Conservation (phyloP, 2,888 invertebrate species). For the Proisotoma minuta region DNA sequence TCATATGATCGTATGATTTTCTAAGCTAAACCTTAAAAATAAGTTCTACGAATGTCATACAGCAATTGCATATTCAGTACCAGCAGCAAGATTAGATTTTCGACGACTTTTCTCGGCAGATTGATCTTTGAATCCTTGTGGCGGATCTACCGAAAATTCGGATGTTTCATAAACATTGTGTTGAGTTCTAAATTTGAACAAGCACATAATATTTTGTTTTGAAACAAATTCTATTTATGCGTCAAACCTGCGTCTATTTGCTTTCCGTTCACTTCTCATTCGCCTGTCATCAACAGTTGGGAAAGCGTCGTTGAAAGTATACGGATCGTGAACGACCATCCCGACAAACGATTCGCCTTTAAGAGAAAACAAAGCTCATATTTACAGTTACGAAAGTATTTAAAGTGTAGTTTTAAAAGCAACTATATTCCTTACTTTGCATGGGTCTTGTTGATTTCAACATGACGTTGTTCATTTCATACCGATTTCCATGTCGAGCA, state of each 20-base stretch:
- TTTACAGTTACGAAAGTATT: not conserved
- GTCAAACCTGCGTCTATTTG: conserved; percentile 23
- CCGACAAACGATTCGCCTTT: conserved; percentile 27
- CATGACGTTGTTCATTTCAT: conserved; percentile 26
- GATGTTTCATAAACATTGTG: not conserved
- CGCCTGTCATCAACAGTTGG: conserved; percentile 23
- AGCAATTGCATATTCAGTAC: conserved; percentile 32
- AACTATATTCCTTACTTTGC: conserved; percentile 20
- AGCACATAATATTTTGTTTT: not conserved
- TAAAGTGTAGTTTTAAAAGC: conserved; percentile 2
- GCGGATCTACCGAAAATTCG: conserved; percentile 13
- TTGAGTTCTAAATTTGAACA: not conserved
- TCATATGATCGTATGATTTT: no score
- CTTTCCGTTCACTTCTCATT: conserved; percentile 17
- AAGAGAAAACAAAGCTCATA: conserved; percentile 4
- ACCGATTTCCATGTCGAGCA: conserved; percentile 40
- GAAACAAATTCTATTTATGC: no score
- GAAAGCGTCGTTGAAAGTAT: conserved; percentile 27
- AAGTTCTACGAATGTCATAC: conserved; percentile 26
- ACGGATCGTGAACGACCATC: conserved; percentile 27
- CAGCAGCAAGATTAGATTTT: conserved; percentile 10
- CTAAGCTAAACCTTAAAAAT: no score
- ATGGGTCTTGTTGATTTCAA: conserved; percentile 17
- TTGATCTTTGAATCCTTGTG: conserved; percentile 14
- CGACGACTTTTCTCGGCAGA: not conserved